These are phyloP conservation scores for Cinclus cinclus DNA, from an alignment of 2,113 vertebrate genomes.

Conservation along the genomic window DNA sequence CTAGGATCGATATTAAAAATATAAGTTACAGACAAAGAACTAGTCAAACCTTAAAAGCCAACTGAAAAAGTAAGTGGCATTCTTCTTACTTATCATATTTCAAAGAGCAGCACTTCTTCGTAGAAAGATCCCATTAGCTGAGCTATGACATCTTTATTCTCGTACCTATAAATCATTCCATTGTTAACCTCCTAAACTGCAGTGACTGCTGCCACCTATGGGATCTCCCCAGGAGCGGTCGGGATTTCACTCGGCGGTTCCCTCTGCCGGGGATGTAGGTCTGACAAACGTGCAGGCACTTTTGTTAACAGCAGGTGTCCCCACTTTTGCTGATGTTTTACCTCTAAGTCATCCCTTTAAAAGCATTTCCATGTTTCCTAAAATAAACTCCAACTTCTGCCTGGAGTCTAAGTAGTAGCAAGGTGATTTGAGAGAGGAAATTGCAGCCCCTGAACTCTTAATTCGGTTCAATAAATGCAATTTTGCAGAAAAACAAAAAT, in stretches of 20 bases:
- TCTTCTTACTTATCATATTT: slow-evolving; percentile 71
- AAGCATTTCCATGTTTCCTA: slow-evolving; percentile 78
- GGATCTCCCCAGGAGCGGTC: slow-evolving; percentile 56
- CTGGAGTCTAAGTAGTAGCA: slow-evolving; percentile 55
- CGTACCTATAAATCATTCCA: slow-evolving; percentile 48
- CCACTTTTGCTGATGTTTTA: slow-evolving; percentile 71
- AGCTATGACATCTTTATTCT: slow-evolving; percentile 70
- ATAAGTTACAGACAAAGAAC: slow-evolving; percentile 65
- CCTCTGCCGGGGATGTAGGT: slow-evolving; percentile 61
- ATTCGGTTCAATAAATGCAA: slow-evolving; percentile 65
- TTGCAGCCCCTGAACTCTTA: slow-evolving; percentile 45
- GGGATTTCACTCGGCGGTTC: slow-evolving; percentile 41
- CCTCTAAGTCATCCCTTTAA: slow-evolving; percentile 70
- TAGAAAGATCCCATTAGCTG: slow-evolving; percentile 65
- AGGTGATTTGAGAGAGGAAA: slow-evolving; percentile 61
- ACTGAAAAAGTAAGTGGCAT: slow-evolving; percentile 60
- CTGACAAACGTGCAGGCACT: slow-evolving; percentile 69
- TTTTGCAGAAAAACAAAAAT: slow-evolving; percentile 56
- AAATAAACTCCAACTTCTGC: slow-evolving; percentile 71
- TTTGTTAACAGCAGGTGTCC: slow-evolving; percentile 85
- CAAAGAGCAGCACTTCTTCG: slow-evolving; percentile 71
- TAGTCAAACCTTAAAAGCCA: slow-evolving; percentile 67
- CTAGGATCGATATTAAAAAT: slow-evolving; percentile 35
- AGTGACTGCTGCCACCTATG: slow-evolving; percentile 91
- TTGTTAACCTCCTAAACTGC: slow-evolving; percentile 75